Conservation (phyloP, 2,888 invertebrate species). For the Pseudolycoriella hygida region DNA sequence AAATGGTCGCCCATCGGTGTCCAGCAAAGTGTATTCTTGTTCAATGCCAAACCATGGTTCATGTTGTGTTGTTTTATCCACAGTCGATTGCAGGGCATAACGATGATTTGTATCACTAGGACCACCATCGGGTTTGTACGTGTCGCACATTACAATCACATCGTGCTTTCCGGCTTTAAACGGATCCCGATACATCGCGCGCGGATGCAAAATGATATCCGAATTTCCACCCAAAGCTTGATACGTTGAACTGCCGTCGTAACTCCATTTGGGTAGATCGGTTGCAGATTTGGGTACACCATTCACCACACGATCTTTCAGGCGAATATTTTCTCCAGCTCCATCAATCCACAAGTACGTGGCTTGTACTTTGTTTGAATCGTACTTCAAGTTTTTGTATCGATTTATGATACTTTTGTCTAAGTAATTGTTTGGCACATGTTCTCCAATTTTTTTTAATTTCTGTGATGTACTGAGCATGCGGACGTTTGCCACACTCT, state of each 20-base stretch:
- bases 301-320: constrained; percentile 51
- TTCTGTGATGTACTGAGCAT: constrained; percentile 12
- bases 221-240: constrained; percentile 46
- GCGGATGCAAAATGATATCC: constrained; percentile 58
- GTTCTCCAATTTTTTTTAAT: constrained; percentile 12
- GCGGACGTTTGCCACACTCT: constrained; percentile 6
- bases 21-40: constrained; percentile 41
- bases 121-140: constrained; percentile 40
- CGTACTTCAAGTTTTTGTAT: constrained; percentile 46
- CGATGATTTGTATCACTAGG: constrained; percentile 32
- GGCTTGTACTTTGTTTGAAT: constrained; percentile 38
- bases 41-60: constrained; percentile 61
- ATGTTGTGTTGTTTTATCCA: constrained; percentile 38
- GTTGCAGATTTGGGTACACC: constrained; percentile 38
- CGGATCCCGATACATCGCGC: constrained; percentile 64
- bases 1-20: constrained; percentile 41
- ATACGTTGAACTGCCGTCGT: constrained; percentile 54
- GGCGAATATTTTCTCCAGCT: constrained; percentile 45
- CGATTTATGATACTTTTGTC: constrained; percentile 53
- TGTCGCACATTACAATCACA: constrained; percentile 59
- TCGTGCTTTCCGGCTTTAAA: constrained; percentile 52
- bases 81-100: constrained; percentile 29
- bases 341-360: constrained; percentile 67
- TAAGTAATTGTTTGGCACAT: constrained; percentile 67
- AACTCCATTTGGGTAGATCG: constrained; percentile 59